Conservation (phyloP, 2,797 vertebrate species). For the Catamblyrhynchus diadema region DNA sequence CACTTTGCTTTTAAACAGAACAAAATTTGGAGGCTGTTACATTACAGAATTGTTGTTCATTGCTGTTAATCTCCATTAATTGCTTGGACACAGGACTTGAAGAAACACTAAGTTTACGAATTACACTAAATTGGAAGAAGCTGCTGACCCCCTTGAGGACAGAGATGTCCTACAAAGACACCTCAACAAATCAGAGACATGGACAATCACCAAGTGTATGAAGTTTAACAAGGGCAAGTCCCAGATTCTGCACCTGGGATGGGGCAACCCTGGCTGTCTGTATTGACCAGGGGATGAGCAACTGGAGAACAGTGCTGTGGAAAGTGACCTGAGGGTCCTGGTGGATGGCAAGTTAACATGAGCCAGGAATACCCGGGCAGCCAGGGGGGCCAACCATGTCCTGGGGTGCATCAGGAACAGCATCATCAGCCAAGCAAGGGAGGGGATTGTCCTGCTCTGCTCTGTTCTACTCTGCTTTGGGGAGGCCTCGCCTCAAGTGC, state of each 20-base stretch:
- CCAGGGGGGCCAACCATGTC: not conserved
- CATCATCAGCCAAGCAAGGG: fast-evolving
- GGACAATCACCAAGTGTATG: not conserved
- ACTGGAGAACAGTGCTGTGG: fast-evolving
- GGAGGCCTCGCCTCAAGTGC: fast-evolving
- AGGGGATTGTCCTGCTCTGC: not conserved
- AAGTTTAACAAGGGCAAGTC: not conserved
- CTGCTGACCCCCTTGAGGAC: not conserved
- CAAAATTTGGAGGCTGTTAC: not conserved
- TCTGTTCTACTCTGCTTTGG: not conserved
- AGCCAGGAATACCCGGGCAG: not conserved
- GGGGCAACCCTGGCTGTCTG: fast-evolving
- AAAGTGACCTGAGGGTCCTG: not conserved
- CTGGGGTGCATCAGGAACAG: not conserved
- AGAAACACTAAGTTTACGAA: not conserved
- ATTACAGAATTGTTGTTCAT: not conserved
- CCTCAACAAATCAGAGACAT: not conserved
- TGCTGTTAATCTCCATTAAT: not conserved
- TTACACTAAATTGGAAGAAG: not conserved
- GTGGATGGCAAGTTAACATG: fast-evolving
- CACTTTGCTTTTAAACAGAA: not conserved
- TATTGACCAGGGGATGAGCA: not conserved
- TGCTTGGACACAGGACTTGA: not conserved
- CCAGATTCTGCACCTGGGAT: fast-evolving
- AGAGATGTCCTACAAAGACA: not conserved